Percentiles rank a stretch among this genome's conserved stretches.
These are phyloP conservation scores for Eupleurogrammus muticus DNA, from an alignment of 2,797 vertebrate genomes.

Conservation along the genomic window DNA sequence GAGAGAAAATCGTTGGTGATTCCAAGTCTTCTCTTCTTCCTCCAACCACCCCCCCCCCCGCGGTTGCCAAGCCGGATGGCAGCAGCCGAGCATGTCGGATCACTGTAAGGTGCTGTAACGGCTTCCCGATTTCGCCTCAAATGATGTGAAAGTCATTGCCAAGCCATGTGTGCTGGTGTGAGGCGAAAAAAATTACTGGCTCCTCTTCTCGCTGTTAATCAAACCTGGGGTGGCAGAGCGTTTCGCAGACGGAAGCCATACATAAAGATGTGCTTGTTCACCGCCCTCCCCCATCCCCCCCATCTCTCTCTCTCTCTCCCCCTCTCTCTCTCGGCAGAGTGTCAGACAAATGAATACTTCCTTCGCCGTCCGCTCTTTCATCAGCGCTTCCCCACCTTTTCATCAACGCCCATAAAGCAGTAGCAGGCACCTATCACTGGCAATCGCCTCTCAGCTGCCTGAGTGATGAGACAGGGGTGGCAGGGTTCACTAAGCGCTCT, in stretches of 20 bases:
- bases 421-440: slow-evolving; percentile 72
- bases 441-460: slow-evolving; percentile 75
- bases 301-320: slow-evolving; percentile 10
- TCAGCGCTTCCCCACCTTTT: slow-evolving; percentile 80
- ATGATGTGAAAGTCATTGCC: slow-evolving; percentile 81
- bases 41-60: slow-evolving; percentile 51
- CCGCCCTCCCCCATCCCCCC: slow-evolving; percentile 17
- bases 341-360: slow-evolving; percentile 80
- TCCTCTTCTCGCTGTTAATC: slow-evolving; percentile 76
- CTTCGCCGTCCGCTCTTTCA: slow-evolving; percentile 70
- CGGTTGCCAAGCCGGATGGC: slow-evolving; percentile 72
- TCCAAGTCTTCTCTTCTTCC: slow-evolving; percentile 49
- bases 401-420: slow-evolving; percentile 77
- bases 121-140: slow-evolving; percentile 79
- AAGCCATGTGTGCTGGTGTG: slow-evolving; percentile 72
- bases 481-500: slow-evolving; percentile 70
- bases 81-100: slow-evolving; percentile 76
- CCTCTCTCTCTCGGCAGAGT: slow-evolving; percentile 53
- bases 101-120: slow-evolving; percentile 77
- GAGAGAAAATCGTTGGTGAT: slow-evolving; percentile 34
- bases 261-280: slow-evolving; percentile 84
- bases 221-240: slow-evolving; percentile 74
- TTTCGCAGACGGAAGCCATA: slow-evolving; percentile 75
- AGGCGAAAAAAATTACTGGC: slow-evolving; percentile 71
- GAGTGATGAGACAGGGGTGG: slow-evolving; percentile 78